These are phyloP conservation scores for Gyps fulvus DNA, from an alignment of 2,113 vertebrate genomes.

Conservation along the genomic window DNA sequence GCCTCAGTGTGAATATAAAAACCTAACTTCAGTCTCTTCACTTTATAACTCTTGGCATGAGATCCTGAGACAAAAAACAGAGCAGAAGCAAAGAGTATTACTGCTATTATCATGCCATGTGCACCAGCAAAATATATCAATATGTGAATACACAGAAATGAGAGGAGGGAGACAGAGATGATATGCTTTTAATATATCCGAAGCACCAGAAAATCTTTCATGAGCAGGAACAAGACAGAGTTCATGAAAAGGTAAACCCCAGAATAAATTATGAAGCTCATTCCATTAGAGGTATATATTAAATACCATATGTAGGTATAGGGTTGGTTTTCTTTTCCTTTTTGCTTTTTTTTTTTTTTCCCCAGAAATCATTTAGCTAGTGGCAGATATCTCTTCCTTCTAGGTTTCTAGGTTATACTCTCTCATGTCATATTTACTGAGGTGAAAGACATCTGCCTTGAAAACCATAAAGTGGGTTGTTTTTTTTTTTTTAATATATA, in stretches of 20 bases:
- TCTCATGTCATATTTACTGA: slow-evolving; percentile 10
- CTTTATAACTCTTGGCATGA: neutral
- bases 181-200: slow-evolving; percentile 63
- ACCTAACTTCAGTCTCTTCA: neutral
- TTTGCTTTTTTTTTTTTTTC: neutral
- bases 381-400: neutral
- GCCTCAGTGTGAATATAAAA: neutral
- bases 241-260: slow-evolving; percentile 65
- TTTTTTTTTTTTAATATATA: neutral
- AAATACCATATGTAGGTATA: slow-evolving; percentile 53
- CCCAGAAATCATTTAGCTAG: neutral
- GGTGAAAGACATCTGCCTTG: neutral
- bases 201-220: slow-evolving; percentile 60
- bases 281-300: slow-evolving; percentile 43
- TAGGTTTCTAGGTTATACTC: neutral
- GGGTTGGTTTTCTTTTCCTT: neutral
- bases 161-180: slow-evolving; percentile 39
- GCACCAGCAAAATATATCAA: slow-evolving; percentile 50
- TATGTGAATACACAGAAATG: slow-evolving; percentile 14
- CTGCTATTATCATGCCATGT: slow-evolving; percentile 21
- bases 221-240: slow-evolving; percentile 59
- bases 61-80: slow-evolving; percentile 37
- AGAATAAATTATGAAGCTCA: slow-evolving; percentile 67
- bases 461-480: neutral
- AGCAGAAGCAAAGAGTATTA: slow-evolving; percentile 24